Evolutionary conservation across 2,888 invertebrate genomes (phyloP).

Genomic region (Habroteleia sp.): DNA sequence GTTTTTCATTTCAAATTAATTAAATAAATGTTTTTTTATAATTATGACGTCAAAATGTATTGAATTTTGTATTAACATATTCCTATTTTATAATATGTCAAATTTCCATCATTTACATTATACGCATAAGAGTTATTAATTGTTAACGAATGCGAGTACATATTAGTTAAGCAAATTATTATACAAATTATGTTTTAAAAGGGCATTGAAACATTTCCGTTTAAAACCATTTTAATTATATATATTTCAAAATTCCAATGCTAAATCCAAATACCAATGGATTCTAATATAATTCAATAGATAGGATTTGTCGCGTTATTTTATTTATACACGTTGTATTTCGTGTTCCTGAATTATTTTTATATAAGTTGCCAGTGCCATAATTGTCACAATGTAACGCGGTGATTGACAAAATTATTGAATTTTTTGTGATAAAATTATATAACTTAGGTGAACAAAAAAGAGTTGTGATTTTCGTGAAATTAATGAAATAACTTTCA

Average conservation of each 20-base stretch:
- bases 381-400: slow-evolving; percentile 53
- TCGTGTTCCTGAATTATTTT: slow-evolving; percentile 33
- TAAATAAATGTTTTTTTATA: slow-evolving; percentile 11
- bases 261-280: too few relatives aligned
- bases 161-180: slow-evolving; percentile 5
- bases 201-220: not conserved
- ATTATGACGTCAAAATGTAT: slow-evolving; percentile 9
- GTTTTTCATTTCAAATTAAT: not conserved
- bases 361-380: slow-evolving; percentile 51
- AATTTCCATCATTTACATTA: too few relatives aligned
- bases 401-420: slow-evolving; percentile 39
- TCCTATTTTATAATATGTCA: not conserved
- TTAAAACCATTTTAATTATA: too few relatives aligned
- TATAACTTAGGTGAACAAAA: slow-evolving; percentile 4
- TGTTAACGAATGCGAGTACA: slow-evolving; percentile 8
- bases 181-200: not conserved
- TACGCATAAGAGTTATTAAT: not conserved
- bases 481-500: slow-evolving; percentile 14
- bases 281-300: slow-evolving; percentile 3
- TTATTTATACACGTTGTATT: slow-evolving; percentile 21
- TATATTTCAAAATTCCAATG: too few relatives aligned
- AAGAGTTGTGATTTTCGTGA: slow-evolving; percentile 17
- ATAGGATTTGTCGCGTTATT: not conserved
- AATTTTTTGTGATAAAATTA: slow-evolving; percentile 32
- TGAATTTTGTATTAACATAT: slow-evolving; percentile 8